These are phyloP conservation scores for Trissoscelio sp. DNA, from an alignment of 2,888 invertebrate species.

Conservation along the genomic window DNA sequence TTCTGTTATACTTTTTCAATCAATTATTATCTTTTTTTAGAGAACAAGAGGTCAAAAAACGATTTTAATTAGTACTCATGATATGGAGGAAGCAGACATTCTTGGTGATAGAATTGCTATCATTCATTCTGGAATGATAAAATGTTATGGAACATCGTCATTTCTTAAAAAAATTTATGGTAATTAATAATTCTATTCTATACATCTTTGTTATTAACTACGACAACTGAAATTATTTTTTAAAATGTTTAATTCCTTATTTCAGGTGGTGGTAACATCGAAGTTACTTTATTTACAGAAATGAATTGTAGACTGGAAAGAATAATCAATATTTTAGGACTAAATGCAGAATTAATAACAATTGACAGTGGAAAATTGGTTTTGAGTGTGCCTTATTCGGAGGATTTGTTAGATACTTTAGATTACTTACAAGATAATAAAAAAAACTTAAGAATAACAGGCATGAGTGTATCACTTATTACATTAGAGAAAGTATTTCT, in stretches of 20 bases:
- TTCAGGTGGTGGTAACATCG: constrained; percentile 78
- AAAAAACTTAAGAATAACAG: constrained; percentile 87
- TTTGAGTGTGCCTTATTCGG: constrained; percentile 85
- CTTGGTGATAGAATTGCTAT: constrained; percentile 96
- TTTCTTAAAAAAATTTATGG: constrained; percentile 90
- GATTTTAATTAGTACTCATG: constrained; percentile 95
- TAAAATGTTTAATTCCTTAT: neutral
- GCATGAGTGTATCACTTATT: constrained; percentile 93
- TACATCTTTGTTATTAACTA: no score
- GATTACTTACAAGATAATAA: constrained; percentile 86
- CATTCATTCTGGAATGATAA: constrained; percentile 89
- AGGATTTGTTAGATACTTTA: constrained; percentile 87
- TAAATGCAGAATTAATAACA: constrained; percentile 81
- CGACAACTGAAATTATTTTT: no score
- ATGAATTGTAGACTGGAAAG: constrained; percentile 79
- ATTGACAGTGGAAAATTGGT: constrained; percentile 84
- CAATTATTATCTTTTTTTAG: no score
- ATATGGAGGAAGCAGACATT: constrained; percentile 98
- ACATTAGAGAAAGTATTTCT: constrained; percentile 97
- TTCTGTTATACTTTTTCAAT: no score
- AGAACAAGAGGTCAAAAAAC: constrained; percentile 88
- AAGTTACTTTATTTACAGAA: constrained; percentile 79
- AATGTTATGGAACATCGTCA: constrained; percentile 92
- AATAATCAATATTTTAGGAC: constrained; percentile 81
- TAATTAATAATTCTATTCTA: no score